These are phyloP conservation scores for Ceuthmochares aereus DNA, from an alignment of 2,113 vertebrate genomes.

Conservation along the genomic window DNA sequence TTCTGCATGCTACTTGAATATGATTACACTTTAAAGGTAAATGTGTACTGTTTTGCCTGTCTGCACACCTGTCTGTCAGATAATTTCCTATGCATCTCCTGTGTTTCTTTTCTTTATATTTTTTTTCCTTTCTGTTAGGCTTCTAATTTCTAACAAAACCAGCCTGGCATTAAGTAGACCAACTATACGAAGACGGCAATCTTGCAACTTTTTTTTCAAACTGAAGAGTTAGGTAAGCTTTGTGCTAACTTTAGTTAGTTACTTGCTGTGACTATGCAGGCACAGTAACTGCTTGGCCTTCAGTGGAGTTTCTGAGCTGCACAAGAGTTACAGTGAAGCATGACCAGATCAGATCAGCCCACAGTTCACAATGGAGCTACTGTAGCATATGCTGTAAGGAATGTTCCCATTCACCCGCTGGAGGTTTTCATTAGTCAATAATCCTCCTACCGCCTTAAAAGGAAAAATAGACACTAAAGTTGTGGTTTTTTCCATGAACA, in stretches of 20 bases:
- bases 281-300: not conserved
- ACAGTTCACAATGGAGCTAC: not conserved
- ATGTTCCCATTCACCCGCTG: not conserved
- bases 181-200: accelerated
- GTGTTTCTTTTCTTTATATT: accelerated
- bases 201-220: not conserved
- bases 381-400: not conserved
- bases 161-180: not conserved
- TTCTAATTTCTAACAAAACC: not conserved
- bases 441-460: not conserved
- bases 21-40: not conserved
- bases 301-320: not conserved
- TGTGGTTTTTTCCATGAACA: not conserved
- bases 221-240: not conserved
- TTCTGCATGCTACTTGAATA: not conserved
- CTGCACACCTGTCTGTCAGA: not conserved
- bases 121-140: not conserved
- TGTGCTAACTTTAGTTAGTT: not conserved
- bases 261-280: not conserved
- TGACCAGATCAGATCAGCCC: not conserved
- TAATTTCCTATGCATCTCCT: not conserved
- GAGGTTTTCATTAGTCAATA: not conserved
- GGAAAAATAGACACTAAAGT: not conserved
- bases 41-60: not conserved
- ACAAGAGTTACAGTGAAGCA: accelerated